Percentiles rank a stretch among this genome's conserved stretches.
These are phyloP conservation scores for Campoletis sonorensis DNA, from an alignment of 1,140 invertebrate species.

Conservation along the genomic window DNA sequence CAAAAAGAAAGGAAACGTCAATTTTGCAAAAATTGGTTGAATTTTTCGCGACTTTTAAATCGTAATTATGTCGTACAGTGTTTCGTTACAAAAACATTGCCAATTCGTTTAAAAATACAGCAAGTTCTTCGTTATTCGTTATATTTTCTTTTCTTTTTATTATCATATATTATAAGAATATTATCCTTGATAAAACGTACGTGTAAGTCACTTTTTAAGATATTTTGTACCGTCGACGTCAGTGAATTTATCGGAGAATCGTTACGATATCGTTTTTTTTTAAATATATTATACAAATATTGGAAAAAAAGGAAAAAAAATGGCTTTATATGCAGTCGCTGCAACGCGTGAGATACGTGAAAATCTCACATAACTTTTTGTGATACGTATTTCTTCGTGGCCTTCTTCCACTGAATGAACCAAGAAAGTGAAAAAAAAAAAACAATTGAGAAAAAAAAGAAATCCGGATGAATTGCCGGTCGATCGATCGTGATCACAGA, in stretches of 20 bases:
- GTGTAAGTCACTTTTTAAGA: background rate
- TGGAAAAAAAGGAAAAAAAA: background rate
- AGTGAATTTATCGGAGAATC: background rate
- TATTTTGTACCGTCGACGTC: background rate
- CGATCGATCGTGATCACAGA: background rate
- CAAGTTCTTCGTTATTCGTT: background rate
- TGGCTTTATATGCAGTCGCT: background rate
- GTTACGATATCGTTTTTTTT: background rate
- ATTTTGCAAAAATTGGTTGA: too few relatives aligned
- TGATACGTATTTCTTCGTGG: background rate
- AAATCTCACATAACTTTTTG: slow-evolving; percentile 1
- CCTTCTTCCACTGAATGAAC: too few relatives aligned
- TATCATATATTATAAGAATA: background rate
- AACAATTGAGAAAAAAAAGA: too few relatives aligned
- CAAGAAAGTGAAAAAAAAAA: too few relatives aligned
- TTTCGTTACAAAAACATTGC: too few relatives aligned
- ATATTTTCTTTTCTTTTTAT: background rate
- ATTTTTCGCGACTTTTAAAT: too few relatives aligned
- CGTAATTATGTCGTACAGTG: too few relatives aligned
- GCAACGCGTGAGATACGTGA: background rate
- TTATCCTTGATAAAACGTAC: background rate
- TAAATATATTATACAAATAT: background rate
- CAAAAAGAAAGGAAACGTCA: too few relatives aligned
- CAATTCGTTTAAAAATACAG: background rate
- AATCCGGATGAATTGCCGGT: too few relatives aligned